phyloP scores from a whole-genome alignment of 2,888 invertebrate species.

The Drosophila villosipedis region DNA sequence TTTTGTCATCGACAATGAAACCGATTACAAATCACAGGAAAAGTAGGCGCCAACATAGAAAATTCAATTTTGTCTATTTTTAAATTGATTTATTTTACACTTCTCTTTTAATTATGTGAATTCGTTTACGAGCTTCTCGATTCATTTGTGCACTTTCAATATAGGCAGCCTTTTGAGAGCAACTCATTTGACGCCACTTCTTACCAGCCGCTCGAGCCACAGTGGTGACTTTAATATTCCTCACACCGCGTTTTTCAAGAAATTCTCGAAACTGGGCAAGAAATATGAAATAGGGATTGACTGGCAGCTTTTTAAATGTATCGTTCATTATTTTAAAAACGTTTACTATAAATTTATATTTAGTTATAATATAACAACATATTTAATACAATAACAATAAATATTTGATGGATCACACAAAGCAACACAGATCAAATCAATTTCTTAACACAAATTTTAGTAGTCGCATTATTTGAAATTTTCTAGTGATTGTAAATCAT shows the following conservation, averaged over 20 bases:
- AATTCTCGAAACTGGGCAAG: conserved; percentile 47
- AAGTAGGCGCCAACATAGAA: conserved; percentile 1
- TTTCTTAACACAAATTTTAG: not conserved
- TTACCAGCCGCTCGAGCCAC: conserved; percentile 36
- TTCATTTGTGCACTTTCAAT: conserved; percentile 28
- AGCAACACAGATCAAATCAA: conserved; percentile 1
- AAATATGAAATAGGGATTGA: conserved; percentile 54
- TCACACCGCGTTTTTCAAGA: conserved; percentile 33
- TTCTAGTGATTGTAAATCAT: not conserved
- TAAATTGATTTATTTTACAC: not conserved
- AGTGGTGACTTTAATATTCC: conserved; percentile 29
- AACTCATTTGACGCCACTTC: conserved; percentile 54
- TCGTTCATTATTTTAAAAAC: not conserved
- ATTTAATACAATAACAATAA: not conserved
- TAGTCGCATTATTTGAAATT: not conserved
- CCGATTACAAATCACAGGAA: conserved; percentile 13
- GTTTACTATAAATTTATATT: conserved; percentile 1
- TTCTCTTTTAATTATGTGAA: not conserved
- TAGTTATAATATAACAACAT: not conserved
- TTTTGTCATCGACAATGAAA: conserved; percentile 11
- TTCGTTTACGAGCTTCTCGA: not conserved
- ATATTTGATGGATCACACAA: conserved; percentile 1
- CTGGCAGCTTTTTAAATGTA: not conserved
- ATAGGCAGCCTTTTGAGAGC: conserved; percentile 41
- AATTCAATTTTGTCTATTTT: not conserved